Conservation (phyloP, 2,888 invertebrate genomes). For the Sphinx pinastri region DNA sequence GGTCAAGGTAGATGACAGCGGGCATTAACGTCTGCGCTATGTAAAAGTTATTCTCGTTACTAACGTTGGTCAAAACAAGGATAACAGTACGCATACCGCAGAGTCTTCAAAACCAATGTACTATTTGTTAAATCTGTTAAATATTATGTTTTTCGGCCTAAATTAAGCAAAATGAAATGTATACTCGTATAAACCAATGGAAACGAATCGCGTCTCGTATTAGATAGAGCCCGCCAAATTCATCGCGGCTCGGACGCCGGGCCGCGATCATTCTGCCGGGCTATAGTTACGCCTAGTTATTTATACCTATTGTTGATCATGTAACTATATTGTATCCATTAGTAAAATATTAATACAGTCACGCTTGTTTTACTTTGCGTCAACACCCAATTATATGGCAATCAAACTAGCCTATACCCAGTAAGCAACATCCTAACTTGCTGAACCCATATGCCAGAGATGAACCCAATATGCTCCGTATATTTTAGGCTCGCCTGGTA, state of each 20-base stretch:
- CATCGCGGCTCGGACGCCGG: neutral
- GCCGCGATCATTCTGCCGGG: slow-evolving; percentile 10
- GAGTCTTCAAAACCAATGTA: neutral
- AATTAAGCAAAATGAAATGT: slow-evolving; percentile 1
- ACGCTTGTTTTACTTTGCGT: slow-evolving; percentile 37
- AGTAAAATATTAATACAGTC: slow-evolving; percentile 73
- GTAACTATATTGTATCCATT: slow-evolving; percentile 78
- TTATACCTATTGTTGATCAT: slow-evolving; percentile 79
- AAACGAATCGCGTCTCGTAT: slow-evolving; percentile 13
- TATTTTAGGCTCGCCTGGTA: no score
- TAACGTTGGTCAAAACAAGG: no score
- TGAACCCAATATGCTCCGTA: no score
- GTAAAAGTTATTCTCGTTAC: no score
- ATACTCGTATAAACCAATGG: slow-evolving; percentile 11
- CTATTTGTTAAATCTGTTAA: neutral
- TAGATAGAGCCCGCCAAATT: slow-evolving; percentile 11
- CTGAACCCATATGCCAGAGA: no score
- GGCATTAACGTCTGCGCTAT: no score
- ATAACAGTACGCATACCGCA: neutral
- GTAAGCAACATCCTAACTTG: no score
- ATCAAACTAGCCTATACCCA: no score
- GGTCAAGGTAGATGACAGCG: no score
- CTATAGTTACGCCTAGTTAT: slow-evolving; percentile 66
- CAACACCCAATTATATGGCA: no score
- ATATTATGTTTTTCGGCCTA: slow-evolving; percentile 9